Conservation (phyloP, 2,113 vertebrate genomes). For the Ardeotis arabs region DNA sequence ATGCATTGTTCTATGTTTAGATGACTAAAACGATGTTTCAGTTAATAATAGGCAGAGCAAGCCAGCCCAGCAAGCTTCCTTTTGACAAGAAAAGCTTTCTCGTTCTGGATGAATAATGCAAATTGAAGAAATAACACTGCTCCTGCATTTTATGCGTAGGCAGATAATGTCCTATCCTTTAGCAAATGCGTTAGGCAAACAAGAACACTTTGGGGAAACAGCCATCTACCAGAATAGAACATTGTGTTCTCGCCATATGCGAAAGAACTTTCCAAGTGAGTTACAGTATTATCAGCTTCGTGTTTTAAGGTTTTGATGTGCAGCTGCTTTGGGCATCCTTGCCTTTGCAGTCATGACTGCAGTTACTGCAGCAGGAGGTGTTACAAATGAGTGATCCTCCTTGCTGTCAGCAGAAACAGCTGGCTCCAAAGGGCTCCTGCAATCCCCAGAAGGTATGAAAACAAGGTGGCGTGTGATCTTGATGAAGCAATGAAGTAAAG, state of each 20-base stretch:
- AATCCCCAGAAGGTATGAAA: not conserved
- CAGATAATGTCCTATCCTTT: constrained; percentile 28
- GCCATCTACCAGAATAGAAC: constrained; percentile 47
- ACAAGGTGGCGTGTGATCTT: not conserved
- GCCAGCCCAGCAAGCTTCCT: not conserved
- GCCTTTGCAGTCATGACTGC: not conserved
- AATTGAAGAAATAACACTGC: not conserved
- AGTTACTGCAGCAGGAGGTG: not conserved
- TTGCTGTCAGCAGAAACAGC: not conserved
- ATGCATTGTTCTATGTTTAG: not conserved
- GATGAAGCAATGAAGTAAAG: not conserved
- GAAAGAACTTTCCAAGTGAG: not conserved
- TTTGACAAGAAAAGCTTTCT: constrained; percentile 24
- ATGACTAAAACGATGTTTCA: not conserved
- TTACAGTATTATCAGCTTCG: not conserved
- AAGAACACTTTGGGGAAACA: not conserved
- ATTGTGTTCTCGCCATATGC: not conserved
- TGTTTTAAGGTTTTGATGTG: not conserved
- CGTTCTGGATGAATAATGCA: constrained; percentile 43
- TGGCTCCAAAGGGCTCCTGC: not conserved
- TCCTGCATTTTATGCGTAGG: not conserved
- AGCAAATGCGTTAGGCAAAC: constrained; percentile 45
- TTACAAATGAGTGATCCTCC: not conserved
- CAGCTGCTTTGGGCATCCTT: not conserved
- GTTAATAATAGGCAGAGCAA: not conserved